Conservation (phyloP, 2,113 vertebrate genomes). For the Nycticorax nycticorax region DNA sequence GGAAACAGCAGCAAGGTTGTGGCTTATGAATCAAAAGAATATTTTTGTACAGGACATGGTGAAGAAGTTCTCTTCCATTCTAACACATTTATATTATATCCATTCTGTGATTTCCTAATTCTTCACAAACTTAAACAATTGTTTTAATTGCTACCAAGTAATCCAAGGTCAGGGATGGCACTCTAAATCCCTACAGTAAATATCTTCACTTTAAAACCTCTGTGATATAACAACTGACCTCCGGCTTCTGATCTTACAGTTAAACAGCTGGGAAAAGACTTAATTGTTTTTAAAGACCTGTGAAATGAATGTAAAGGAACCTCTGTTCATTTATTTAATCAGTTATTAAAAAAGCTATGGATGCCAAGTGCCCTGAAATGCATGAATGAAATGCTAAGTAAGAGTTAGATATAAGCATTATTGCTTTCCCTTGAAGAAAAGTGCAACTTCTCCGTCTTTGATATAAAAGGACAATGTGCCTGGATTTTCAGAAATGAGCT, state of each 20-base stretch:
- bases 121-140: background rate
- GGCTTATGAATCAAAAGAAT: background rate
- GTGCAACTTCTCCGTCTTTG: background rate
- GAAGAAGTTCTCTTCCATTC: background rate
- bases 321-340: background rate
- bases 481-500: background rate
- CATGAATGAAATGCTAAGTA: background rate
- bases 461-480: accelerated
- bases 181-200: background rate
- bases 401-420: background rate
- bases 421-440: background rate
- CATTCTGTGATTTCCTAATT: background rate
- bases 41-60: background rate
- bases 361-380: background rate
- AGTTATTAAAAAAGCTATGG: background rate
- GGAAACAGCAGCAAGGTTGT: background rate
- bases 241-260: background rate
- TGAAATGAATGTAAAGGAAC: background rate
- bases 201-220: background rate
- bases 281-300: background rate
- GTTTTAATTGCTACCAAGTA: background rate
- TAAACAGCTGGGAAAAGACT: background rate
- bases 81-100: background rate
- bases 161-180: background rate
- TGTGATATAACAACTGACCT: background rate